Percentiles rank a stretch among this genome's conserved stretches.
These are phyloP conservation scores for Lepus townsendii DNA, from an alignment of 2,797 vertebrate genomes.

Conservation along the genomic window DNA sequence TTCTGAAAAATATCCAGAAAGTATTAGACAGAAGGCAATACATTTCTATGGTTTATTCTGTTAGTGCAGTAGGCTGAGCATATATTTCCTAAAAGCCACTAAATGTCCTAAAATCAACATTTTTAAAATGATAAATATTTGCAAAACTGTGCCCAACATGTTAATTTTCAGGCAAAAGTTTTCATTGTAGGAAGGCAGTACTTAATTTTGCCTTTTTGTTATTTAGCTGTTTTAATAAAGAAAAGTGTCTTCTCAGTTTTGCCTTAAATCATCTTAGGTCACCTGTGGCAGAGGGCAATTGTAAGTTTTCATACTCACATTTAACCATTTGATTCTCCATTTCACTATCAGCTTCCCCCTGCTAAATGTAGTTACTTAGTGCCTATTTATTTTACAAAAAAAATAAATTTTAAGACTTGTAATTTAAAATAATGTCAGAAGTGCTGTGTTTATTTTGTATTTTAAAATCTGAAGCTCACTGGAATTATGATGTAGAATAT, in stretches of 20 bases:
- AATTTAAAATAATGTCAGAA: neutral
- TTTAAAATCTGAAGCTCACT: conserved; percentile 28
- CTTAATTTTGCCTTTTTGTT: conserved; percentile 17
- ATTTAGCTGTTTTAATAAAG: neutral
- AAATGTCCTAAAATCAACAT: neutral
- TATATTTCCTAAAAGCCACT: neutral
- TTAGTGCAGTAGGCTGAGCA: neutral
- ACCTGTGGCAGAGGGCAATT: neutral
- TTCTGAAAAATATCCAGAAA: neutral
- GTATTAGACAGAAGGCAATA: neutral
- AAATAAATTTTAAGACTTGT: neutral
- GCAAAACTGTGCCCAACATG: neutral
- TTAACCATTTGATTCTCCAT: neutral
- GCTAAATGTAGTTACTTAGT: neutral
- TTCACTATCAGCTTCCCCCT: neutral
- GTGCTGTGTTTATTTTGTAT: neutral
- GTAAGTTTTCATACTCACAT: neutral
- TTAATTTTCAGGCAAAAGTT: neutral
- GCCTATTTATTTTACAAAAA: neutral
- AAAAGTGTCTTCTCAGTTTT: conserved; percentile 36
- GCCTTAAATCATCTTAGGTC: conserved; percentile 22
- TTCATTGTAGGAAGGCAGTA: neutral
- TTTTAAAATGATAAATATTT: conserved; percentile 5
- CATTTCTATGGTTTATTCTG: neutral
- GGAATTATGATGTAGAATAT: conserved; percentile 18